Evolutionary conservation across 2,113 vertebrate genomes (phyloP), one percentile per base, ranked within the genome.

Genomic region (Mohoua ochrocephala): DNA sequence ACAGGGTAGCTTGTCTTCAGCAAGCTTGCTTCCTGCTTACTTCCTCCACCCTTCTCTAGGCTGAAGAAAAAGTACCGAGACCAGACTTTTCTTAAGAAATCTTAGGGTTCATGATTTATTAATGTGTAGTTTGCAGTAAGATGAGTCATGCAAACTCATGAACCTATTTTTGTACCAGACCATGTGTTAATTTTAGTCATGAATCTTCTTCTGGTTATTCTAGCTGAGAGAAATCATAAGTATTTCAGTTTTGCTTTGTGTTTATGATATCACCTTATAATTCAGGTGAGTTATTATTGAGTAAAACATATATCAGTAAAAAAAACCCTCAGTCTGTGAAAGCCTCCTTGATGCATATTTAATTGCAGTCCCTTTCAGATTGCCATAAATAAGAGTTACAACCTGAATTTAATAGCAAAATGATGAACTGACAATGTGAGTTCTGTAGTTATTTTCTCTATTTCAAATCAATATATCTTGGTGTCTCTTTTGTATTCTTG

Each of bases 111-210:
- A 28, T 86, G 59, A 84, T 73, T 84, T 93, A 89, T 89, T 78
- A 88, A 85, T 84, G 27, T 64, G 67, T 86, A 90, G 49, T 93
- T 86, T 69, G 71, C 64, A 56, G 93, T 89, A 44, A 33, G 49
- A 77, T 90, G 87, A 96, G 93, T 94, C 87, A 91, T 67, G 31
- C 67, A 63, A 84, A 64, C 54, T 78, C 83, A 78, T 0, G 0
- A 93, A 49, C 60, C 76, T 93, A 92, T 90, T 95, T 97, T 91
- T 94, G 21, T 87, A 45, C 54, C 56, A 76, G n/a, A 68, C 50
- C 3, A 5, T 84, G 64, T 83, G 76, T 94, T 95, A 85, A 85
- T 92, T 95, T 94, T 87, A 94, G 31, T 87, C 81, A 60, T 85
- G 77, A 89, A 87, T 84, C 75, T 89, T 86, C 49, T 63, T 41